phyloP scores from a whole-genome alignment of 2,888 invertebrate species.

The Pristionchus arcanus region DNA sequence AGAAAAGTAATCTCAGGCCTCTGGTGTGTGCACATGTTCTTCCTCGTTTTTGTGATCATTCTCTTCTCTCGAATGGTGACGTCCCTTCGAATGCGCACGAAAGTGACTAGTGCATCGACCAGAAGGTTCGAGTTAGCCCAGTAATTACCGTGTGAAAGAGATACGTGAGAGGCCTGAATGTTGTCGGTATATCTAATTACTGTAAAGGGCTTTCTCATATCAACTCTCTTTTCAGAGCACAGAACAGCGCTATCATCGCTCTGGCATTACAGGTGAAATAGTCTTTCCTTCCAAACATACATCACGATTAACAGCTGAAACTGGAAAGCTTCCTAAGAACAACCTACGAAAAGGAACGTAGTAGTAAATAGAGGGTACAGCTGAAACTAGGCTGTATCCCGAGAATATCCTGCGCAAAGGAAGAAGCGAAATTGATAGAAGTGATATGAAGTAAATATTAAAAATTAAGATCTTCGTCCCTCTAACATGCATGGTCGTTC shows the following conservation, averaged over 20 bases:
- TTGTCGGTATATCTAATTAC: background rate
- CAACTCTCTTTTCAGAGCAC: slow-evolving; percentile 14
- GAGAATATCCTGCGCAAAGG: background rate
- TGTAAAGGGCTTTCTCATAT: background rate
- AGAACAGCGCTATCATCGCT: slow-evolving; percentile 30
- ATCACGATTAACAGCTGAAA: background rate
- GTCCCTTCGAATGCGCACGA: slow-evolving; percentile 9
- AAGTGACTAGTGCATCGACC: background rate
- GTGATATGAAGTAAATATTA: background rate
- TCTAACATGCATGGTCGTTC: slow-evolving; percentile 31
- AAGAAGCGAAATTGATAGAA: background rate
- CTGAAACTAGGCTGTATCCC: too few relatives aligned
- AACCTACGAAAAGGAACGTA: too few relatives aligned
- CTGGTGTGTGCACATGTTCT: slow-evolving; percentile 27
- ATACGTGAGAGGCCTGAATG: background rate
- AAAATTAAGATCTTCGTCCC: background rate
- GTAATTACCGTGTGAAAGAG: background rate
- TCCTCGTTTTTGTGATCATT: slow-evolving; percentile 10
- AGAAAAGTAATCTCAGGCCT: background rate
- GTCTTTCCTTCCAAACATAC: background rate
- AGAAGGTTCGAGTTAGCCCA: slow-evolving; percentile 3
- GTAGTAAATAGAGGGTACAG: too few relatives aligned
- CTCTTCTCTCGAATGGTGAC: slow-evolving; percentile 38
- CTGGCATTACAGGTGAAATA: slow-evolving; percentile 7
- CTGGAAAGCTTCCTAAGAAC: too few relatives aligned